Evolutionary conservation across 2,888 invertebrate species (phyloP), one percentile per base, ranked within the genome.

Genomic region (Tillus elongatus): DNA sequence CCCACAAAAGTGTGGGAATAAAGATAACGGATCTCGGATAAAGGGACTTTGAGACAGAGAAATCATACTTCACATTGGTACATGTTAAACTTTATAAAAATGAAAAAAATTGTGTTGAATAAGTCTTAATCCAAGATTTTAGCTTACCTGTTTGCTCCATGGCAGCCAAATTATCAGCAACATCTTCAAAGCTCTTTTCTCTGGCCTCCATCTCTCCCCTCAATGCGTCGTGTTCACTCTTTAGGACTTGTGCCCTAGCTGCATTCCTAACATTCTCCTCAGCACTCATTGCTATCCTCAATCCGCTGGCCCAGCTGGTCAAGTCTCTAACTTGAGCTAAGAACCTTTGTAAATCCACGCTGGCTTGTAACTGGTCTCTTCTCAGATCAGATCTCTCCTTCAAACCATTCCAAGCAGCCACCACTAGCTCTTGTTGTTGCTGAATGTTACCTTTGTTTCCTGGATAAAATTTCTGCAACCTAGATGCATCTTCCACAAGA

Each of bases 381-480:
- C 93, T 72, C 37, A 81, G 75, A 11, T 84, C 82, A 0, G 92
- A 83, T 2, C 83, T 77, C 42, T 87, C 82, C 54, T 91, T 86
- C 33, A 97, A 68, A 47, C 77, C 77, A 37, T 80, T 79, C 93
- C 96, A 96, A 36, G 88, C 88, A 2, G 83, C 79, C 0, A 86
- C 74, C 0, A 97, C 83, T 3, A 87, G 79, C 24, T 78, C 78
- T 64, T 93, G 92, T 52, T 93, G 87, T 46, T 86, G 77, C 11
- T 79, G 80, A 39, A 97, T 91, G 55, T 92, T 88, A 30, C 81
- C 76, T 1, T 90, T 92, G 65, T 96, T 96, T 35, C 81, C 83
- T 0, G 95, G 95, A 67, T 95, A 96, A 19, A 84, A 74, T 10
- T 77, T 76, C 64, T 90, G 88, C 27, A 97, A 72, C 34, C 89